Conservation (phyloP, 2,113 vertebrate genomes). For the Capreolus pygargus region DNA sequence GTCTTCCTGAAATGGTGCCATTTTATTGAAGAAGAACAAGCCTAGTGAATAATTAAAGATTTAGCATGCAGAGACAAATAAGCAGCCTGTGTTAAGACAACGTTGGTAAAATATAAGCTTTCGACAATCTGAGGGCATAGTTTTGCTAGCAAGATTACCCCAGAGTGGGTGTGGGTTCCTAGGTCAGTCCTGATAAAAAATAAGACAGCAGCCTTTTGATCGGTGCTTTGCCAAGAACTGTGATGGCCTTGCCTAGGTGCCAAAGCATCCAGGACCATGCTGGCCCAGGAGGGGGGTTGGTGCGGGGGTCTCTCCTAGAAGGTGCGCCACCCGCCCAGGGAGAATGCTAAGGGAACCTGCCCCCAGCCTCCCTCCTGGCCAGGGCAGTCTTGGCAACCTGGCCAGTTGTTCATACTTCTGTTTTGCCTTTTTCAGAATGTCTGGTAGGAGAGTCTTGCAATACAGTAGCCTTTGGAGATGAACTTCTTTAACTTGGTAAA, state of each 20-base stretch:
- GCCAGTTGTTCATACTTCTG: not conserved
- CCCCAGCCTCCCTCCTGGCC: no score
- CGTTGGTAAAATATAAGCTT: not conserved
- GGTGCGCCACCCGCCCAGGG: fast-evolving
- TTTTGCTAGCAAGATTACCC: not conserved
- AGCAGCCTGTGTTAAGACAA: not conserved
- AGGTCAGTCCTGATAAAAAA: not conserved
- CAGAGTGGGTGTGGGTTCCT: not conserved
- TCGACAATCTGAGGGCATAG: not conserved
- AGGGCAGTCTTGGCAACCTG: fast-evolving
- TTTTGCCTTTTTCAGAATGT: not conserved
- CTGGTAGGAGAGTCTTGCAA: no score
- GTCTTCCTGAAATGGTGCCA: not conserved
- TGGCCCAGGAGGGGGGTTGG: not conserved
- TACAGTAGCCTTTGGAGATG: not conserved
- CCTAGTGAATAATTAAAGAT: not conserved
- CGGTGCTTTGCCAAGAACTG: not conserved
- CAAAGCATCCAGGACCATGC: fast-evolving
- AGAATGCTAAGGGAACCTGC: not conserved
- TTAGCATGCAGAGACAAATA: not conserved
- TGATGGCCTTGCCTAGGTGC: not conserved
- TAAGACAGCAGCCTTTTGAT: not conserved
- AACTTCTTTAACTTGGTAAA: not conserved
- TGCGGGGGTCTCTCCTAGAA: not conserved
- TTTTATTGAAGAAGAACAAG: not conserved